Evolutionary conservation across 2,888 invertebrate species (phyloP), one percentile per base, ranked within the genome.

Genomic region (Acrobasis repandana): DNA sequence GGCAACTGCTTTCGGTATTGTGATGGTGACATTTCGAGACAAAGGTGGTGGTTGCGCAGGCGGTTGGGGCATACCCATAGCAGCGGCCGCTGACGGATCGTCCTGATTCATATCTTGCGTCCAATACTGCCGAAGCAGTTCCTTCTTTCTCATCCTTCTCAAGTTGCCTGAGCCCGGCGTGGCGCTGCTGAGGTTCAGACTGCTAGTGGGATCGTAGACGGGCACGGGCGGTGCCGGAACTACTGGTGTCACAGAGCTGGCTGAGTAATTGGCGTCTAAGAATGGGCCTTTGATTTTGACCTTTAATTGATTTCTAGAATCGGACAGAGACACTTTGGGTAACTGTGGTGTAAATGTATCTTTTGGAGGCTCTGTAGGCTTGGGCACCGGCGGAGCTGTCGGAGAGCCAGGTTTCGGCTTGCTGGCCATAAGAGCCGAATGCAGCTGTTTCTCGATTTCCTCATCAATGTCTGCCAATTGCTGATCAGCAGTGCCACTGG

Each of bases 281-380:
- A 96, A 95, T 0, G 97, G 97, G 3, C 97, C 97, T 82, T 98
- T 97, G 66, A 97, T 97, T 86, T 98, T 98, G 0, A 98, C 95
- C 81, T 97, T 97, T 5, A 98, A 88, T 78, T 97, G 97, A 84
- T 97, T 97, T 36, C 97, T 93, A 0, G 97, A 96, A 83, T 97
- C 97, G 0, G 95, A 95, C 1, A 96, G 86, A 1, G 96, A 95
- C 0, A 96, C 95, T 78, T 96, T 96, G 3, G 95, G 95, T 62
- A 87, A 70, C 46, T 81, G 86, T 9, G 89, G 83, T 49, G 63
- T 74, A 67, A 74, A 77, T 1, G 71, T 63, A 47, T 85, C 83
- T 69, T 80, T 82, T 10, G 79, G 75, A 16, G 80, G 79, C 38
- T 82, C 85, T 20, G 63, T 70, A 14, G 66, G 58, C 46, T 73